Conservation (phyloP, 1,140 invertebrate species). For the Papilio polyxenes region DNA sequence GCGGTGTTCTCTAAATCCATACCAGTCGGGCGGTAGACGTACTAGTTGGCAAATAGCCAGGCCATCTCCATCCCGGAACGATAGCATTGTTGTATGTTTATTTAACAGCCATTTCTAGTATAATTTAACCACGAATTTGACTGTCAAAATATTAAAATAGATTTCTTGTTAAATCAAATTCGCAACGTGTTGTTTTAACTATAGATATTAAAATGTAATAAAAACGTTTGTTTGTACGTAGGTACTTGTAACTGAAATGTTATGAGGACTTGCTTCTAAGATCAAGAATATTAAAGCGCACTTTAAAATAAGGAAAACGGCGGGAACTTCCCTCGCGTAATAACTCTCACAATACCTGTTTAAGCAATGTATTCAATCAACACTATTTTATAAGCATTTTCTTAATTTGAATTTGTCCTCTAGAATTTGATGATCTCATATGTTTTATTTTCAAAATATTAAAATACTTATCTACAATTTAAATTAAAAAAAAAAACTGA, state of each 20-base stretch:
- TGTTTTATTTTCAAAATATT: too few relatives aligned
- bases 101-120: background rate
- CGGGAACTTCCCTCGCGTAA: background rate
- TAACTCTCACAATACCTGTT: background rate
- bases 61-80: background rate
- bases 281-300: background rate
- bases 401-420: background rate
- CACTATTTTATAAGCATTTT: background rate
- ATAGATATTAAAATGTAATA: too few relatives aligned
- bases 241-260: background rate
- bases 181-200: too few relatives aligned
- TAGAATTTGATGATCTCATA: background rate
- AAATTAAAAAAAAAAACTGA: background rate
- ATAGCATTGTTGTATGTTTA: background rate
- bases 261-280: background rate
- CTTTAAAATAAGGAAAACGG: background rate
- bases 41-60: conserved; percentile 3
- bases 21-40: background rate
- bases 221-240: too few relatives aligned
- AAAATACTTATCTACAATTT: too few relatives aligned
- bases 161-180: too few relatives aligned
- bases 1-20: background rate
- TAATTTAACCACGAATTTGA: background rate
- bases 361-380: background rate
- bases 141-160: background rate